Percentiles rank a stretch among this genome's conserved stretches.
Conservation (phyloP, 2,797 vertebrate species). For the Thripadectes ignobilis region DNA sequence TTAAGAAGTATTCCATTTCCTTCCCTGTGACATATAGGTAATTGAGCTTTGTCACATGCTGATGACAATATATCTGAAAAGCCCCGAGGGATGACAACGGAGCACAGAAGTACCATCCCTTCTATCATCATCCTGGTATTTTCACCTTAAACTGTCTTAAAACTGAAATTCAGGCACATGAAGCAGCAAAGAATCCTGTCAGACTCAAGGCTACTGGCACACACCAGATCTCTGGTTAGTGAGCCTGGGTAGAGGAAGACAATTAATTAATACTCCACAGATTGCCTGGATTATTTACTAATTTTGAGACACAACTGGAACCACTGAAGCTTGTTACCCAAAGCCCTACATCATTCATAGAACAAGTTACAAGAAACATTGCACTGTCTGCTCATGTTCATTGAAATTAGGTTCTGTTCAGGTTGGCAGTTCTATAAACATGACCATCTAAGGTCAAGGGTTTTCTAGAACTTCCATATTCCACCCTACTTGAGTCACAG, state of each 20-base stretch:
- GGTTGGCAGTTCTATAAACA: not conserved
- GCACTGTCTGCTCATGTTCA: not conserved
- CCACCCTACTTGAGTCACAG: not conserved
- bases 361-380: rapidly evolving
- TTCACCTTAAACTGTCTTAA: not conserved
- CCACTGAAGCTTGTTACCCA: not conserved
- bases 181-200: not conserved
- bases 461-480: not conserved
- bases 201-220: not conserved
- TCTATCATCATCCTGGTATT: not conserved
- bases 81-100: not conserved
- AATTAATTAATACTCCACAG: not conserved
- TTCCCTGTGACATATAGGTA: not conserved
- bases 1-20: not conserved
- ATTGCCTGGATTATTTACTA: not conserved
- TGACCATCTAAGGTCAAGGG: not conserved
- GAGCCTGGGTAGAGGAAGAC: not conserved
- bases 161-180: not conserved
- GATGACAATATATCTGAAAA: not conserved
- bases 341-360: not conserved
- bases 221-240: not conserved
- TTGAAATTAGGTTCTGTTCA: not conserved
- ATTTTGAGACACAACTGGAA: not conserved
- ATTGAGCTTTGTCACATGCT: not conserved
- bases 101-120: not conserved